Evolutionary conservation across 2,888 invertebrate species (phyloP).

Genomic region (Drosophila hawaiiensis): DNA sequence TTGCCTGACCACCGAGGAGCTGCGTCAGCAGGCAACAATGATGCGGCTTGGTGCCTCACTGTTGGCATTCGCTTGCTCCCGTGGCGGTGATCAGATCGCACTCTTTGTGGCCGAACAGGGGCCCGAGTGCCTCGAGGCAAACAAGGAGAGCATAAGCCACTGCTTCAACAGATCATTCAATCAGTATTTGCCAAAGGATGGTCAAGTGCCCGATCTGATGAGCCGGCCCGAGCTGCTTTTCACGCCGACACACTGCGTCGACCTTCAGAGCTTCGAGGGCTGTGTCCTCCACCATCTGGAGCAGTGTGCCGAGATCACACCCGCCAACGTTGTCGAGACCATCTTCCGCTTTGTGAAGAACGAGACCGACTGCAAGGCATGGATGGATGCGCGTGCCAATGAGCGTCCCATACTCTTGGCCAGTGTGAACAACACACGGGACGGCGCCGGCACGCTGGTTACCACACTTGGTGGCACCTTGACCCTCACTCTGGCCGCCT

Average conservation of each 20-base stretch:
- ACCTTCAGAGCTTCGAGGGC: constrained; percentile 81
- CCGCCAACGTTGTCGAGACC: constrained; percentile 92
- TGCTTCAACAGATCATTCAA: constrained; percentile 89
- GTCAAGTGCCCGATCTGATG: constrained; percentile 71
- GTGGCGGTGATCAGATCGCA: constrained; percentile 93
- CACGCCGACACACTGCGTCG: constrained; percentile 86
- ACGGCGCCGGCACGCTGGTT: constrained; percentile 30
- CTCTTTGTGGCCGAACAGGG: constrained; percentile 93
- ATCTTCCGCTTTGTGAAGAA: constrained; percentile 90
- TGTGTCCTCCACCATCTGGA: constrained; percentile 86
- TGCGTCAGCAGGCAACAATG: constrained; percentile 87
- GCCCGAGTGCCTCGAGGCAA: constrained; percentile 89
- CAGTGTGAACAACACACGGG: constrained; percentile 39
- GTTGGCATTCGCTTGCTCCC: constrained; percentile 90
- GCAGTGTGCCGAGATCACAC: constrained; percentile 90
- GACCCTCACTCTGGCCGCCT: constrained; percentile 31
- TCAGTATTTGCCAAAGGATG: constrained; percentile 86
- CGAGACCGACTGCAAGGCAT: constrained; percentile 87
- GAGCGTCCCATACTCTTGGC: constrained; percentile 67
- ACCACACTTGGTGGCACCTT: constrained; percentile 51
- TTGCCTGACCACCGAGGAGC: constrained; percentile 89
- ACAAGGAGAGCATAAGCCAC: constrained; percentile 87
- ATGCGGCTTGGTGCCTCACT: constrained; percentile 89
- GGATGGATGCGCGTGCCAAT: constrained; percentile 67
- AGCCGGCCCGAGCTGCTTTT: constrained; percentile 87